A percentile compares a stretch with the other conserved stretches of the same genome.
Conservation (phyloP, 2,797 vertebrate species). For the Heliangelus exortis region DNA sequence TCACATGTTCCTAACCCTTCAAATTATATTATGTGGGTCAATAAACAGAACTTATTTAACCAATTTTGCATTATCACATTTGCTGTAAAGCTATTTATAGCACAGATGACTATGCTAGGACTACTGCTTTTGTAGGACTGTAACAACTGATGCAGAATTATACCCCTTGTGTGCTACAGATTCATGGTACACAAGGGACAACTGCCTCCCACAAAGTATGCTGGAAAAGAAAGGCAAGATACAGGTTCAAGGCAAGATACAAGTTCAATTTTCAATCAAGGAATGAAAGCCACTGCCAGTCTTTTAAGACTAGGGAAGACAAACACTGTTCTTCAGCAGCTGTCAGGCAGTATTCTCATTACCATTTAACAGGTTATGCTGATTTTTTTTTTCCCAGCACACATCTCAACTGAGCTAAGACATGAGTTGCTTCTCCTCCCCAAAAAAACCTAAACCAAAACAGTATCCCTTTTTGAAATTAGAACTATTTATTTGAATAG, state of each 20-base stretch:
- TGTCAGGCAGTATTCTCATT: neutral
- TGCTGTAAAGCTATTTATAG: neutral
- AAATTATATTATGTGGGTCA: neutral
- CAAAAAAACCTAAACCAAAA: too few relatives aligned
- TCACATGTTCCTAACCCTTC: neutral
- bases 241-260: neutral
- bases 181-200: neutral
- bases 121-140: neutral
- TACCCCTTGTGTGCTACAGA: neutral
- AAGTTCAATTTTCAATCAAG: neutral
- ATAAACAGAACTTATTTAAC: neutral
- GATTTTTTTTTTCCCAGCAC: neutral
- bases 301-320: neutral
- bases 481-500: neutral
- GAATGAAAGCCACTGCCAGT: neutral
- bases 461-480: neutral
- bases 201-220: neutral
- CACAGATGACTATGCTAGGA: neutral
- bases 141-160: neutral
- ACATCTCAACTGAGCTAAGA: neutral
- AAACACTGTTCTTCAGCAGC: neutral
- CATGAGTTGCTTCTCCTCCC: neutral
- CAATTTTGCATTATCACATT: neutral
- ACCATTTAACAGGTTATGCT: neutral
- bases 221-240: neutral